Conservation (phyloP, 2,888 invertebrate genomes). For the Crocallis elinguaria region DNA sequence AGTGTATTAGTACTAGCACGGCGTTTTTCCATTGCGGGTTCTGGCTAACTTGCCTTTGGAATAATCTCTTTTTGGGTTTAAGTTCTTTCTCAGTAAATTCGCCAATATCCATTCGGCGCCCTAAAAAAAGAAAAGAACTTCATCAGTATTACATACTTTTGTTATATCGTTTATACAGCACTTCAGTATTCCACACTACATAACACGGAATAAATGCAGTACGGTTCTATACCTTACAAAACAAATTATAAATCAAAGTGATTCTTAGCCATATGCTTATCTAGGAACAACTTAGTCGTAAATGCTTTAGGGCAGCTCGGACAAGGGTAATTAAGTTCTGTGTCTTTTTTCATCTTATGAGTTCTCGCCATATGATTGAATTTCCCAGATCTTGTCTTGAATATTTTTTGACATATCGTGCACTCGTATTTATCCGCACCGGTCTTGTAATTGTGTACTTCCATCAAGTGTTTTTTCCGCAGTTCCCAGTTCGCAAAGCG, state of each 20-base stretch:
- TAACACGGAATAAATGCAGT: constrained; percentile 9
- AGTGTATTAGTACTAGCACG: constrained; percentile 72
- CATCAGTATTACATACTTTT: constrained; percentile 64
- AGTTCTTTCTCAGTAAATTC: constrained; percentile 66
- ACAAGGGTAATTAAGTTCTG: constrained; percentile 77
- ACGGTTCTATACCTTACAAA: constrained; percentile 21
- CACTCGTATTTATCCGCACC: constrained; percentile 77
- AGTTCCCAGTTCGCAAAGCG: constrained; percentile 77
- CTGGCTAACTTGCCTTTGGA: constrained; percentile 79
- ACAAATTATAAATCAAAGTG: constrained; percentile 70
- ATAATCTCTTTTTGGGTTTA: constrained; percentile 79
- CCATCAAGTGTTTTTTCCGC: constrained; percentile 72
- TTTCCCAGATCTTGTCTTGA: constrained; percentile 76
- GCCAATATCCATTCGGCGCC: constrained; percentile 71
- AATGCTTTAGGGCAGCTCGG: constrained; percentile 81
- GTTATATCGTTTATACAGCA: constrained; percentile 21
- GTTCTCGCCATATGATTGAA: constrained; percentile 78
- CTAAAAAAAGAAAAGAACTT: constrained; percentile 81
- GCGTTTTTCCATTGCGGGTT: constrained; percentile 79
- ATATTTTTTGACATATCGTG: constrained; percentile 71
- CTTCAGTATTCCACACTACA: constrained; percentile 17
- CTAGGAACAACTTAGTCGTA: constrained; percentile 81
- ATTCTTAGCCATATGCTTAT: constrained; percentile 82
- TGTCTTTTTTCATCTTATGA: constrained; percentile 73
- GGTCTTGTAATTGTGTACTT: constrained; percentile 73